Conservation (phyloP, 2,113 vertebrate species). For the Desmodus rotundus region DNA sequence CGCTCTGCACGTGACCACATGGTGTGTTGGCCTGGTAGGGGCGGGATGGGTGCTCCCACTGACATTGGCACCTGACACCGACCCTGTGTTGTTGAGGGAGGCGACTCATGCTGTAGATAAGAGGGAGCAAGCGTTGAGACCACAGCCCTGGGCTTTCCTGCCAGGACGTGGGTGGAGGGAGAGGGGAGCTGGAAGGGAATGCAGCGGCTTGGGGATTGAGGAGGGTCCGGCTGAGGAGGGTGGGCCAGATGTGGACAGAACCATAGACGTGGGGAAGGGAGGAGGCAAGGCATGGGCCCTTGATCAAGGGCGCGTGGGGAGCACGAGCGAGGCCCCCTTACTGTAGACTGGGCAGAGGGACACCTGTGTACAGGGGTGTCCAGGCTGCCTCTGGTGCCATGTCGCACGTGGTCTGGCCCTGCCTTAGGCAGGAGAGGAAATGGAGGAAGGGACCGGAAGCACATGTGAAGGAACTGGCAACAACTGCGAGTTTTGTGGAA, state of each 20-base stretch:
- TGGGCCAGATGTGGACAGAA: not conserved
- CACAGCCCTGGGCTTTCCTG: not conserved
- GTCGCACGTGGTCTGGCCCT: rapidly evolving
- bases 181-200: not conserved
- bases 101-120: rapidly evolving
- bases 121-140: not conserved
- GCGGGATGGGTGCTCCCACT: not conserved
- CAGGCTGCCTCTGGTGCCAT: not conserved
- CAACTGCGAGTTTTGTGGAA: not conserved
- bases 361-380: not conserved
- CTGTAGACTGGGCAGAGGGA: not conserved
- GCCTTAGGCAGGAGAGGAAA: not conserved
- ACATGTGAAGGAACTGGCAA: not conserved
- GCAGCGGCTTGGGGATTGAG: not conserved
- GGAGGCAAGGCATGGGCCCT: not conserved
- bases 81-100: too few species aligned
- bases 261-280: not conserved
- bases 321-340: too few species aligned
- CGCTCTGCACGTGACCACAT: not conserved
- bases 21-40: rapidly evolving
- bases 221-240: too few species aligned
- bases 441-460: not conserved
- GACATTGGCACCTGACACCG: too few species aligned
- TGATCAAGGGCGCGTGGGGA: rapidly evolving
- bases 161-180: not conserved